Evolutionary conservation across 2,113 vertebrate genomes (phyloP).

Genomic region (Bubo blakistoni): DNA sequence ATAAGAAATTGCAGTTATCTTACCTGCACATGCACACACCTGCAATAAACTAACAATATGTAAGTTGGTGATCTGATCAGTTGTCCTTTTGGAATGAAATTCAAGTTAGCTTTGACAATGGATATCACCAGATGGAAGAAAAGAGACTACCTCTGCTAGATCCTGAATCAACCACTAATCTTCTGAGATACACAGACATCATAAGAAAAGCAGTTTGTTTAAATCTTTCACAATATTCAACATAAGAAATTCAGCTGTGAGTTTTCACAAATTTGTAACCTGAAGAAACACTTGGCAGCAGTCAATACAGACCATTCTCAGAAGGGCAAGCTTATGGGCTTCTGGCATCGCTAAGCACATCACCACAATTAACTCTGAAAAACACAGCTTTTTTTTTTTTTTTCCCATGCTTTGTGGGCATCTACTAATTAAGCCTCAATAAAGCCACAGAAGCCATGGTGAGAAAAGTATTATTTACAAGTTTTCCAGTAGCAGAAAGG

Average conservation of each 20-base stretch:
- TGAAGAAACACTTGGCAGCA: not conserved
- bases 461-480: slow-evolving; percentile 13
- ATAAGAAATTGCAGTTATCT: not conserved
- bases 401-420: not conserved
- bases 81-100: not conserved
- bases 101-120: not conserved
- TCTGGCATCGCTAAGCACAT: not conserved
- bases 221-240: not conserved
- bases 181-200: not conserved
- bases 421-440: slow-evolving; percentile 13
- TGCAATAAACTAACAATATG: not conserved
- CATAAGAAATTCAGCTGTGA: not conserved
- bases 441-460: not conserved
- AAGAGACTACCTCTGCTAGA: not conserved
- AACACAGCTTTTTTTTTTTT: not conserved
- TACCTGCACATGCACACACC: not conserved
- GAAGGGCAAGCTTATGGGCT: not conserved
- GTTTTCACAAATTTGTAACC: not conserved
- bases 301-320: not conserved
- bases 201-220: not conserved
- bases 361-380: not conserved
- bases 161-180: not conserved
- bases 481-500: not conserved
- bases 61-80: not conserved
- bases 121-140: not conserved